Base-by-base conservation (phyloP, 2,888 invertebrate genomes). In the Trissoscelio sp. region DNA sequence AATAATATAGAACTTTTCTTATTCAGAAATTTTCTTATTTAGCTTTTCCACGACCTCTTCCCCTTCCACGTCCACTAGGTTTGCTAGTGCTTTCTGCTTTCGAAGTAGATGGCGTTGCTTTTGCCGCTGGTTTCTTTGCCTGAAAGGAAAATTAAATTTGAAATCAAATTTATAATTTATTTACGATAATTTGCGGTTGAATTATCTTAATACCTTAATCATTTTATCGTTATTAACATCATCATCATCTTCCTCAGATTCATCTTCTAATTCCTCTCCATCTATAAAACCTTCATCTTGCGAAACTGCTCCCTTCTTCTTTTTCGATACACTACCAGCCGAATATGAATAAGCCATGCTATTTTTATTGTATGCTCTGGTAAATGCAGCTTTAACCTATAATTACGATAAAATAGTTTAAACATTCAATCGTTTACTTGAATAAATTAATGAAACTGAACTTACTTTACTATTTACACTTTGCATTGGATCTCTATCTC, bases 321-420 rank as follows among this genome's bases (percentile, higher is more conserved):
- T 95, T 84, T 94, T 94, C 3, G 94, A 90, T 0, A 92, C 92
- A 3, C 93, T 92, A 46, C 93, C 92, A 7, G 94, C 87, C 7
- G 96, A 94, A 91, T 98, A 98, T 0, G 98, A 97, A 67, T 96
- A 93, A 69, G 96, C 93, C 55, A 94, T 93, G 0, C 94, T 93
- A 83, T 95, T 95, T 91, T 99, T 99, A 91, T 99, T 99, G 91
- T 97, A 98, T 0, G 96, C 93, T 44, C 98, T 94, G 0, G 99
- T 99, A 90, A 99, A 95, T 0, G 98, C 97, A 0, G 98, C 95
- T 92, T 99, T 99, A 0, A 97, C 95, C 96, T 96, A 57, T 48
- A 57, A 22, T 28, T 28, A 28, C 28, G 6, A 28, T 28, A 5
- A 5, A 28, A 28, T 28, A 28, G 4, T 5, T 28, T 5, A 28